These are phyloP conservation scores for Chromoteleia sp. DNA, from an alignment of 2,888 invertebrate species.

Conservation along the genomic window DNA sequence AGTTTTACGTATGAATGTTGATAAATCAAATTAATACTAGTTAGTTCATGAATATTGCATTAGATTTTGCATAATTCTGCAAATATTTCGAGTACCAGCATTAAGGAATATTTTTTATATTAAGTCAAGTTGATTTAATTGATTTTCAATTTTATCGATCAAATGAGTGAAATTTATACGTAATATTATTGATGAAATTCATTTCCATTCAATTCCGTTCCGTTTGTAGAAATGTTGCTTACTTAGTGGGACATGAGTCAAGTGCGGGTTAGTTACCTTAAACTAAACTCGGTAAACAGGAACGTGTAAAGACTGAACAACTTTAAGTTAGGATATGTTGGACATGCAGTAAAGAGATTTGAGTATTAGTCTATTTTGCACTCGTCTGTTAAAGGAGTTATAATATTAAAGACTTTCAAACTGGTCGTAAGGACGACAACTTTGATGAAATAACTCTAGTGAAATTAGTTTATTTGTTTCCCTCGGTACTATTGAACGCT, in stretches of 20 bases:
- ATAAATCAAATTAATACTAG: too few species aligned
- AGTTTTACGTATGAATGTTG: neutral
- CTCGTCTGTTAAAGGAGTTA: conserved; percentile 34
- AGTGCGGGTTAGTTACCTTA: conserved; percentile 37
- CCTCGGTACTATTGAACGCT: neutral
- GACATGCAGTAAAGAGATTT: conserved; percentile 45
- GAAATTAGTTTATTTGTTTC: conserved; percentile 21
- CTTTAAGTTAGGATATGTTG: conserved; percentile 38
- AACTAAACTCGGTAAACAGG: conserved; percentile 35
- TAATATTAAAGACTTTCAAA: conserved; percentile 19
- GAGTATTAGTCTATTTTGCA: conserved; percentile 39
- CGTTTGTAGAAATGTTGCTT: conserved; percentile 28
- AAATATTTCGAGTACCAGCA: too few species aligned
- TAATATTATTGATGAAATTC: neutral
- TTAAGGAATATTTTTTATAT: too few species aligned
- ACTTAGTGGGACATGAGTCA: conserved; percentile 26
- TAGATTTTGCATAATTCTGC: neutral
- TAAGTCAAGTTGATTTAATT: too few species aligned
- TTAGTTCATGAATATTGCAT: neutral
- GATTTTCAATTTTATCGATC: neutral
- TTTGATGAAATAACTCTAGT: conserved; percentile 25
- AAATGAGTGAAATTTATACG: neutral
- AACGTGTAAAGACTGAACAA: conserved; percentile 40
- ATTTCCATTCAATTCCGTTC: conserved; percentile 16
- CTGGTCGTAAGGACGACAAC: conserved; percentile 4